phyloP scores from a whole-genome alignment of 2,113 vertebrate genomes.

The Gallinago jamesoni region DNA sequence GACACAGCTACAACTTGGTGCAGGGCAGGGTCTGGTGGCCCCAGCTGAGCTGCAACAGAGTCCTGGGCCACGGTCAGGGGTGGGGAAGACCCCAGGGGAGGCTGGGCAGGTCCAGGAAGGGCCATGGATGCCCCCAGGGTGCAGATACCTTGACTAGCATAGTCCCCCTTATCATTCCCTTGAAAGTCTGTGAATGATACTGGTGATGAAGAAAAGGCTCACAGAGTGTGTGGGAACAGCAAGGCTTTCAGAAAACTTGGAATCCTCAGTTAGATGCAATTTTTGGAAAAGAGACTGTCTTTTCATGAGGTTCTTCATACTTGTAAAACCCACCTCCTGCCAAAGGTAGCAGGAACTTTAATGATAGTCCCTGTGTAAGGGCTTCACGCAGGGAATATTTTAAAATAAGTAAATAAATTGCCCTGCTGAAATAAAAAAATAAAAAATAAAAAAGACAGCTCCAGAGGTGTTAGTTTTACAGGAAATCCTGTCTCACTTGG shows the following conservation, averaged over 20 bases:
- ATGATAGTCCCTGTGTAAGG: neutral
- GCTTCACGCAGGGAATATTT: conserved; percentile 14
- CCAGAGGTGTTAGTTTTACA: conserved; percentile 45
- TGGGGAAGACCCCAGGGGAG: neutral
- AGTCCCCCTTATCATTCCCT: neutral
- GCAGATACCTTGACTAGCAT: neutral
- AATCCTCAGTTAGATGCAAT: neutral
- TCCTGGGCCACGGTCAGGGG: neutral
- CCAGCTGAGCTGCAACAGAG: neutral
- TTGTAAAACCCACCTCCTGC: conserved; percentile 2
- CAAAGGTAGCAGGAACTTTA: conserved; percentile 17
- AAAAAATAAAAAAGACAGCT: neutral
- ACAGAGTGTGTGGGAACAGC: neutral
- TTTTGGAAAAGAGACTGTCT: conserved; percentile 5
- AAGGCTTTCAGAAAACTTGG: conserved; percentile 40
- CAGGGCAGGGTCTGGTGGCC: neutral
- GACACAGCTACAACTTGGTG: neutral
- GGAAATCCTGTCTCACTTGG: conserved; percentile 63
- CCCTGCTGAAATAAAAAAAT: neutral
- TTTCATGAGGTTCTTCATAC: neutral
- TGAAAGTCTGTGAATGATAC: neutral
- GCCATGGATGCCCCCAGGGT: neutral
- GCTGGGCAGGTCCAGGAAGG: neutral
- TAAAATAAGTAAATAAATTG: conserved; percentile 43
- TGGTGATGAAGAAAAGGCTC: neutral